Evolutionary conservation across 2,888 invertebrate genomes (phyloP), one percentile per base, ranked within the genome.

Genomic region (Ectemnius cavifrons): DNA sequence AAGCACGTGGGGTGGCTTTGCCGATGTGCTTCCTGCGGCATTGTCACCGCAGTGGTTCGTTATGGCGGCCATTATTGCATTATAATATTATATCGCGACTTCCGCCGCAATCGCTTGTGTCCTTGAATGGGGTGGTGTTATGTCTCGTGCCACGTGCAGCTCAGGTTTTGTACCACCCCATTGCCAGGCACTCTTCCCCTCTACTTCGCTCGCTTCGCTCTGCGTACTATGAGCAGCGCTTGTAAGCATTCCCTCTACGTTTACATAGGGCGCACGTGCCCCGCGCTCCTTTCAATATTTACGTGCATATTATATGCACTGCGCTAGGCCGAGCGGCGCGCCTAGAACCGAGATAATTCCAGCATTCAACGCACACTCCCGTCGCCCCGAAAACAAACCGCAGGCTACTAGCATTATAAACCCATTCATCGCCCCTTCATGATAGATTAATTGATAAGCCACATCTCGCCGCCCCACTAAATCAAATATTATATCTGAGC

Each of bases 201-300:
- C 67, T 63, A 73, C 79, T 80, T 79, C 65, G 64, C 67, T 14
- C 5, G 63, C 63, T 57, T 47, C 28, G 45, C 14, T 23, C 16
- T 58, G 4, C n/a, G 58, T 13, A 37, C 72, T 18, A 46, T 63
- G 71, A 71, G 68, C 70, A 70, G 64, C 79, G 67, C 59, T 66
- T 67, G 71, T 58, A 59, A 70, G 67, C 71, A 63, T 64, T 65
- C 23, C 61, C 28, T 0, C 14, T 45, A 16, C 72, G 81, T 81
- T 81, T 79, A 79, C 79, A 79, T 47, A 77, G 63, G 45, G 56
- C 59, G 81, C 81, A 81, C 81, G 81, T 81, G 81, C 71, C 64
- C 59, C 59, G 52, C 63, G 28, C 52, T 69, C 64, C 73, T 76
- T 64, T 58, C 71, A 71, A 65, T 79, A 70, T 81, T 81, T 76